phyloP scores from a whole-genome alignment of 2,113 vertebrate genomes.

The Atherinomorus stipes region DNA sequence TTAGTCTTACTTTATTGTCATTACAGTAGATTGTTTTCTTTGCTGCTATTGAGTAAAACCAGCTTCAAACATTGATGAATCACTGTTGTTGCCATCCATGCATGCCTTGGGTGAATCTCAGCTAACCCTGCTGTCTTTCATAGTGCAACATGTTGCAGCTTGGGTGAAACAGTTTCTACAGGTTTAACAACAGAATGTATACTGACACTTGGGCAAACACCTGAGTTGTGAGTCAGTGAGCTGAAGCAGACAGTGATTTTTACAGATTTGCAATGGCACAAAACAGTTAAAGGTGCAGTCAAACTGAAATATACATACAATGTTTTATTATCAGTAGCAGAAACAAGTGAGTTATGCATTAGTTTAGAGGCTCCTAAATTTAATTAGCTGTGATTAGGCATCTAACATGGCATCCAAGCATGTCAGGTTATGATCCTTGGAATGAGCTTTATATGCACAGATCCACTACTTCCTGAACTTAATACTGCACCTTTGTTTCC shows the following conservation, averaged over 20 bases:
- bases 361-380: too few relatives aligned
- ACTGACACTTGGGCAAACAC: slow-evolving; percentile 17
- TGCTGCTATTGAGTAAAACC: slow-evolving; percentile 7
- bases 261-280: slow-evolving; percentile 7
- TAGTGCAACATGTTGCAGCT: slow-evolving; percentile 49
- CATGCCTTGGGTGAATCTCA: not conserved
- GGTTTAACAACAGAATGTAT: slow-evolving; percentile 10
- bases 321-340: not conserved
- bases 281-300: not conserved
- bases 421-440: too few relatives aligned
- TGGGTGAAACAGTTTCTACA: slow-evolving; percentile 30
- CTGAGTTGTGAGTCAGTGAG: slow-evolving; percentile 45
- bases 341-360: too few relatives aligned
- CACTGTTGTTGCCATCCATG: not conserved
- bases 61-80: slow-evolving; percentile 5
- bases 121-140: slow-evolving; percentile 9
- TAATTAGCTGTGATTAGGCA: too few relatives aligned
- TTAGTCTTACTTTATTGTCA: not conserved
- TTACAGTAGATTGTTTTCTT: slow-evolving; percentile 2
- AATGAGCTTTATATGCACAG: too few relatives aligned
- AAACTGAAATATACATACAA: not conserved
- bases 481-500: too few relatives aligned
- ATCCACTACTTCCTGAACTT: too few relatives aligned
- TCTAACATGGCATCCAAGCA: too few relatives aligned
- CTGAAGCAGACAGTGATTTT: slow-evolving; percentile 44